Evolutionary conservation across 1,140 invertebrate species (phyloP).

Genomic region (Hyles vespertilio): DNA sequence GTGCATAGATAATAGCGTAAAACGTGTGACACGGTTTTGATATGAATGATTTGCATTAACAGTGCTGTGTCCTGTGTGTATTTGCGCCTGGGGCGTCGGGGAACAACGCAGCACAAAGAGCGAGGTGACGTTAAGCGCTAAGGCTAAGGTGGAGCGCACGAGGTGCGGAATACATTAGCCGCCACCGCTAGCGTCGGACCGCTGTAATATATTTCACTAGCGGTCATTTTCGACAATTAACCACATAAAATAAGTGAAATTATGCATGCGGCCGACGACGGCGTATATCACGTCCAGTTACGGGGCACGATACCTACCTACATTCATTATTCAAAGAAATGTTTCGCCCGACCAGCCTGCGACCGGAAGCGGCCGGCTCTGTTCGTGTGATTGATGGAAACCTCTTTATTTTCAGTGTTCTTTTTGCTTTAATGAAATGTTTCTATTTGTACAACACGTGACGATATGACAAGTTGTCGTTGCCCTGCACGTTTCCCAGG

Average conservation of each 20-base stretch:
- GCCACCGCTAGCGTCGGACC: conserved; percentile 49
- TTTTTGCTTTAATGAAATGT: conserved; percentile 45
- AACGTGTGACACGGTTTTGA: conserved; percentile 1
- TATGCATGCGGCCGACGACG: conserved; percentile 74
- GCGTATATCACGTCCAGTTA: conserved; percentile 75
- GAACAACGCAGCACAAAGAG: conserved; percentile 40
- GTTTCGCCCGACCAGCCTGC: conserved; percentile 65
- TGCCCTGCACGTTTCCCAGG: no score
- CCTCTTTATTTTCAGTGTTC: conserved; percentile 62
- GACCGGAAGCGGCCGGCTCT: conserved; percentile 64
- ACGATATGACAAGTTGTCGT: neutral
- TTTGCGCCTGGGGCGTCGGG: conserved; percentile 3
- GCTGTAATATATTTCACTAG: conserved; percentile 71
- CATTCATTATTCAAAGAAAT: conserved; percentile 76
- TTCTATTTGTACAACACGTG: conserved; percentile 15
- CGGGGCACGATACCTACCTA: conserved; percentile 68
- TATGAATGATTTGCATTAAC: conserved; percentile 20
- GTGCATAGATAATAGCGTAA: neutral
- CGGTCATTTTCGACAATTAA: conserved; percentile 76
- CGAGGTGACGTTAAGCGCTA: conserved; percentile 39
- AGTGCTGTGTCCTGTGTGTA: conserved; percentile 16
- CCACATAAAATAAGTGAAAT: conserved; percentile 76
- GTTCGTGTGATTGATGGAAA: conserved; percentile 71
- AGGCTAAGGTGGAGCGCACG: conserved; percentile 48
- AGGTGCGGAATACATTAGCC: conserved; percentile 68